Percentiles rank a stretch among this genome's conserved stretches.
These are phyloP conservation scores for Hippocampus abdominalis DNA, from an alignment of 2,113 vertebrate genomes.

Conservation along the genomic window DNA sequence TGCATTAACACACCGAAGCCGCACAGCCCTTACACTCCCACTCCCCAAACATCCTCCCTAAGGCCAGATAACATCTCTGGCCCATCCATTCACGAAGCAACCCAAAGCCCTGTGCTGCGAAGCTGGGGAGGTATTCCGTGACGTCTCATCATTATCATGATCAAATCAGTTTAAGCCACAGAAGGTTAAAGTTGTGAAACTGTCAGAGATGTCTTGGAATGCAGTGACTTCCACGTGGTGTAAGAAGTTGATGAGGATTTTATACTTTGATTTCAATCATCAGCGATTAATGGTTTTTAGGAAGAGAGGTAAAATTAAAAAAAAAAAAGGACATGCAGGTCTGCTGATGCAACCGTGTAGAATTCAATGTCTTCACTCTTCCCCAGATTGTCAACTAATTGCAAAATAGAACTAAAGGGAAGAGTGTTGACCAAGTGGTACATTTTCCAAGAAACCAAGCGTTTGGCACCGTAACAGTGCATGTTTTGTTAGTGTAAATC, in stretches of 20 bases:
- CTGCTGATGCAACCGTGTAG: slow-evolving; percentile 11
- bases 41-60: slow-evolving; percentile 68
- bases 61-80: slow-evolving; percentile 68
- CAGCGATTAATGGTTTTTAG: background rate
- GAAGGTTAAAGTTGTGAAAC: slow-evolving; percentile 6
- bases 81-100: slow-evolving; percentile 49
- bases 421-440: slow-evolving; percentile 42
- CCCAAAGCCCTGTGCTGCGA: slow-evolving; percentile 32
- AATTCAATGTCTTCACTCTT: slow-evolving; percentile 16
- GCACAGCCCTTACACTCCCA: slow-evolving; percentile 63
- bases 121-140: slow-evolving; percentile 35
- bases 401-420: slow-evolving; percentile 20
- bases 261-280: background rate
- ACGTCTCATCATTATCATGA: slow-evolving; percentile 37
- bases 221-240: background rate
- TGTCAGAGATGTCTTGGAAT: slow-evolving; percentile 3
- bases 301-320: slow-evolving; percentile 1
- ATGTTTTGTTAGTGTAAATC: slow-evolving; percentile 61
- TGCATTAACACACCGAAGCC: slow-evolving; percentile 77
- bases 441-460: slow-evolving; percentile 54
- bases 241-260: background rate
- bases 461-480: slow-evolving; percentile 46
- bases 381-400: slow-evolving; percentile 13
- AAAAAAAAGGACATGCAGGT: slow-evolving; percentile 4
- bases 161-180: slow-evolving; percentile 16